Evolutionary conservation across 2,797 vertebrate species (phyloP), one percentile per base, ranked within the genome.

Genomic region (Bucorvus abyssinicus): DNA sequence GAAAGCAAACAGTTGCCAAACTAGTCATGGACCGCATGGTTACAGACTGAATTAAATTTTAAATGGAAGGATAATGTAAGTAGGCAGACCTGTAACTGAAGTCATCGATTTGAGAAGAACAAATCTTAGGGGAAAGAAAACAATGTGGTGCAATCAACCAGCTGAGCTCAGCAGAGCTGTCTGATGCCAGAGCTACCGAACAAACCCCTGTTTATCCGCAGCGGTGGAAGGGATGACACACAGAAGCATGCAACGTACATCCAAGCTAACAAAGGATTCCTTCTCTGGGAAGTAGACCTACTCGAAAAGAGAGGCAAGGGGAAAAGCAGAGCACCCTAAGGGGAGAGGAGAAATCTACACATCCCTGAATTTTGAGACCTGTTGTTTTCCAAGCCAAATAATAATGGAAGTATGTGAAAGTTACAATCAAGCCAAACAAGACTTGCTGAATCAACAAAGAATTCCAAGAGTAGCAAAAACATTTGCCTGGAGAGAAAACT

Each of bases 201-300:
- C 7, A 18, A 30, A 69, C 3, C 23, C 6, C 5, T 0, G 8
- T 8, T 40, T 40, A 4, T 30, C 64, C 65, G 29, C 22, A 60
- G 40, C 2, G 1, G 38, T 2, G n/a, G 40, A 67, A 75, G 47
- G n/a, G 49, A 49, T 7, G 36, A 49, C 49, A 52, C 32, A 52
- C 24, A 56, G 23, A 27, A 45, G 20, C 12, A 13, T 2, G 21
- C 55, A 61, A 10, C 0, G 0, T 12, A n/a, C 44, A 59, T 3
- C n/a, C 15, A 38, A 69, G 32, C 44, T 74, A 80, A 47, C 1
- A 29, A 27, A 73, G 23, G 27, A 32, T 7, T 34, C n/a, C 49
- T 60, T 15, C 24, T 11, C 57, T 45, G 57, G 30, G 83, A 83
- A 88, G 77, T 34, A 68, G 0, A 57, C 11, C 45, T 56, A 14